Conservation (phyloP, 1,140 invertebrate species). For the Drosophila nigromelanica region DNA sequence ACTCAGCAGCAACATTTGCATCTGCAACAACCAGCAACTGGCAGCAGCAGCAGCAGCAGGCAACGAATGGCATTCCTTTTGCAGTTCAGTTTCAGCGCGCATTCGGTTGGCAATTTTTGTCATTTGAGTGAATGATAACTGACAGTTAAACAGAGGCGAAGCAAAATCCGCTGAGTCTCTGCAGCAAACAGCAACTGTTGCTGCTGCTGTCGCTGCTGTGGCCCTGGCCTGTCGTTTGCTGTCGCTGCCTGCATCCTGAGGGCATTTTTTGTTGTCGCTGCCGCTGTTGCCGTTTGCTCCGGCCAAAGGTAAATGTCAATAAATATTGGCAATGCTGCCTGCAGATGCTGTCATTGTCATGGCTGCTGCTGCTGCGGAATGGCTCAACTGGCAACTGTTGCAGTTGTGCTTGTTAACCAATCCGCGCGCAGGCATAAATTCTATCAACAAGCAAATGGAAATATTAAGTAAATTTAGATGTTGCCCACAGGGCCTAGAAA, state of each 20-base stretch:
- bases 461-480: constrained; percentile 78
- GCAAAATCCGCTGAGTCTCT: background rate
- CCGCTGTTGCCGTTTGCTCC: constrained; percentile 4
- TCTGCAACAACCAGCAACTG: constrained; percentile 31
- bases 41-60: constrained; percentile 16
- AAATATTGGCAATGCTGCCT: constrained; percentile 73
- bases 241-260: constrained; percentile 41
- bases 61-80: constrained; percentile 59
- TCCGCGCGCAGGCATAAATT: constrained; percentile 64
- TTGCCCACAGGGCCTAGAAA: constrained; percentile 7
- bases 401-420: constrained; percentile 21
- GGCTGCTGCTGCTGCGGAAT: constrained; percentile 53
- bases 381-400: constrained; percentile 46
- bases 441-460: constrained; percentile 75
- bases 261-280: constrained; percentile 40
- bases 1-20: constrained; percentile 55
- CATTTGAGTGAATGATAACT: constrained; percentile 79
- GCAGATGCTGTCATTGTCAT: constrained; percentile 69
- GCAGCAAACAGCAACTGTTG: constrained; percentile 9
- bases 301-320: constrained; percentile 71
- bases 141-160: constrained; percentile 64
- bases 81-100: constrained; percentile 33
- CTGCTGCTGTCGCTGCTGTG: constrained; percentile 1
- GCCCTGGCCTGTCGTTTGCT: constrained; percentile 45
- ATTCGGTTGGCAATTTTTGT: constrained; percentile 48